Evolutionary conservation across 2,888 invertebrate species (phyloP).

Genomic region (Drosophila koepferae): DNA sequence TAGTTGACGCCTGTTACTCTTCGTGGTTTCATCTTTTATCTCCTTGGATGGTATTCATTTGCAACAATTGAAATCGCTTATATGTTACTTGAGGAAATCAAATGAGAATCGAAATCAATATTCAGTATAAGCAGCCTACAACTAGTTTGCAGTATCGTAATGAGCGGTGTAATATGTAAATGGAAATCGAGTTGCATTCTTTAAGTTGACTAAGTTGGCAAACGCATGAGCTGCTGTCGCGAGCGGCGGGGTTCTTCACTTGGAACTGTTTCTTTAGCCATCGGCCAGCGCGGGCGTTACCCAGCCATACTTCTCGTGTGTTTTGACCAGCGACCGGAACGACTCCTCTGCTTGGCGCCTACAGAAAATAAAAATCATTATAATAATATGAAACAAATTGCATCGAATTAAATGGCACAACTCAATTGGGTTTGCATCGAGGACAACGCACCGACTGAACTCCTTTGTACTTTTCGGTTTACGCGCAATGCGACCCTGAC

Average conservation of each 20-base stretch:
- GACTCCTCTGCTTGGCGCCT: conserved; percentile 94
- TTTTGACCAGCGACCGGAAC: conserved; percentile 94
- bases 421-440: not conserved
- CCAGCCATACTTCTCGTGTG: conserved; percentile 96
- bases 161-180: conserved; percentile 52
- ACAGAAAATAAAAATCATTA: conserved; percentile 30
- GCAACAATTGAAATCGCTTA: conserved; percentile 74
- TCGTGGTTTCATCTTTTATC: conserved; percentile 16
- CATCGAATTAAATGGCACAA: not conserved
- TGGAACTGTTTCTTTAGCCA: conserved; percentile 87
- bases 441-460: conserved; percentile 87
- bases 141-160: conserved; percentile 55
- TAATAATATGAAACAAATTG: not conserved
- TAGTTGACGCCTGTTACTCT: conserved; percentile 53
- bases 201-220: conserved; percentile 69
- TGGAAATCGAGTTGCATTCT: conserved; percentile 51
- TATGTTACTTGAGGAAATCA: conserved; percentile 45
- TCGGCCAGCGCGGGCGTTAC: conserved; percentile 94
- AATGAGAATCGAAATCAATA: conserved; percentile 28
- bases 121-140: conserved; percentile 55
- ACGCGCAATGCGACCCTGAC: conserved; percentile 92
- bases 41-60: conserved; percentile 71
- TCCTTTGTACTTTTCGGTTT: conserved; percentile 92
- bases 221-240: conserved; percentile 65
- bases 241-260: conserved; percentile 51